Evolutionary conservation across 1,140 invertebrate species (phyloP).

Genomic region (Pseudomyrmex sp.): DNA sequence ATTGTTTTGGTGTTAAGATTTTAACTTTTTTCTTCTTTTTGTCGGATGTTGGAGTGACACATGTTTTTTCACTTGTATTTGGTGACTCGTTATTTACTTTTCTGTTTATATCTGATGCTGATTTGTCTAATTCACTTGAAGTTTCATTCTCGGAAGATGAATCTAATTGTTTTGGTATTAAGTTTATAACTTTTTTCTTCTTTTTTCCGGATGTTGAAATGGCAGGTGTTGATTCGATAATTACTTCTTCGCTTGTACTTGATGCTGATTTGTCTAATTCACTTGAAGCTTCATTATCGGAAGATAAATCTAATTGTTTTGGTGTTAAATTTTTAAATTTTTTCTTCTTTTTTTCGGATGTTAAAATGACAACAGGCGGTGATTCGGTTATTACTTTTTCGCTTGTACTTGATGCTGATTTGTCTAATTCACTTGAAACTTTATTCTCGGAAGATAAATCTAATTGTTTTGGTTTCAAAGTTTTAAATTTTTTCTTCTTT

Average conservation of each 20-base stretch:
- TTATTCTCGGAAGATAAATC: conserved; percentile 73
- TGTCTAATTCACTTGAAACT: conserved; percentile 77
- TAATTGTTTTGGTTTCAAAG: conserved; percentile 76
- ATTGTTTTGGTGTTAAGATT: conserved; percentile 75
- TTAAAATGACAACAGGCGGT: too few species aligned
- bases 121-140: conserved; percentile 16
- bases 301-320: conserved; percentile 76
- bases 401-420: background rate
- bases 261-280: conserved; percentile 64
- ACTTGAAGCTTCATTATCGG: conserved; percentile 78
- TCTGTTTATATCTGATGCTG: too few species aligned
- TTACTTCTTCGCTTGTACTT: conserved; percentile 16
- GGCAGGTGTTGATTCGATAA: background rate
- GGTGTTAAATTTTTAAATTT: conserved; percentile 54
- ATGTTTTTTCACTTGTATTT: conserved; percentile 3
- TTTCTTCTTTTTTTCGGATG: too few species aligned
- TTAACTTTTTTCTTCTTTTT: too few species aligned
- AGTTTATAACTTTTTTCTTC: conserved; percentile 67
- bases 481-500: too few species aligned
- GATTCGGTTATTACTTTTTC: too few species aligned
- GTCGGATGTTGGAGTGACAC: too few species aligned
- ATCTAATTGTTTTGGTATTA: conserved; percentile 53
- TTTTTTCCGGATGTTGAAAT: conserved; percentile 33
- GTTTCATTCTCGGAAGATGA: too few species aligned
- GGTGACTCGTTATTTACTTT: too few species aligned